These are phyloP conservation scores for Festucalex cinctus DNA, from an alignment of 2,113 vertebrate genomes.

Conservation along the genomic window DNA sequence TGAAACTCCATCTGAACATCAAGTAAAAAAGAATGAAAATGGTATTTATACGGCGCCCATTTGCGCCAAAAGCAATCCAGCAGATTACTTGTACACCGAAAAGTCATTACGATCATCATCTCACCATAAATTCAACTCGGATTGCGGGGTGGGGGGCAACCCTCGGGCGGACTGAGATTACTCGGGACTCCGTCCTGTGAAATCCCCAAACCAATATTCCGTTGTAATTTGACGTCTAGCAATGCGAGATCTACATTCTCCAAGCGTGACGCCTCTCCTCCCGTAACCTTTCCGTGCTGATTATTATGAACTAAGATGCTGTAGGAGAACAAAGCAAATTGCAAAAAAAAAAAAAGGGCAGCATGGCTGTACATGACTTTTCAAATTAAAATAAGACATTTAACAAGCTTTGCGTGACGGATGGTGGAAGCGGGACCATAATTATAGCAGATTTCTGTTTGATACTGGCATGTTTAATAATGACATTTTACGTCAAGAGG, in stretches of 20 bases:
- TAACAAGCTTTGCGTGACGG: slow-evolving; percentile 26
- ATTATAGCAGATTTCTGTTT: slow-evolving; percentile 36
- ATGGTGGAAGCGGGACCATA: slow-evolving; percentile 40
- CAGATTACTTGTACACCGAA: slow-evolving; percentile 39
- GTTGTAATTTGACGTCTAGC: slow-evolving; percentile 50
- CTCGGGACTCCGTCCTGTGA: slow-evolving; percentile 33
- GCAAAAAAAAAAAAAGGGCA: not conserved
- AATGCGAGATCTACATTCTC: slow-evolving; percentile 32
- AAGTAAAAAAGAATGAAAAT: slow-evolving; percentile 28
- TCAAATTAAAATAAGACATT: slow-evolving; percentile 48
- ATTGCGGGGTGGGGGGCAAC: slow-evolving; percentile 46
- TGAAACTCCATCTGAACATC: slow-evolving; percentile 12
- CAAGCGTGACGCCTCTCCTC: slow-evolving; percentile 8
- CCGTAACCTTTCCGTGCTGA: slow-evolving; percentile 30
- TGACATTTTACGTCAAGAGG: not conserved
- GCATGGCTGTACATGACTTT: slow-evolving; percentile 8
- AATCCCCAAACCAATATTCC: slow-evolving; percentile 59
- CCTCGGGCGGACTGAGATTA: slow-evolving; percentile 45
- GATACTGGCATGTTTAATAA: not conserved
- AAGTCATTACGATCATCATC: slow-evolving; percentile 47
- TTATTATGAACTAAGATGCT: slow-evolving; percentile 45
- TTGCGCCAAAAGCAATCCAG: slow-evolving; percentile 32
- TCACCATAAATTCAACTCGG: slow-evolving; percentile 34
- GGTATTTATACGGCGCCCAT: slow-evolving; percentile 18
- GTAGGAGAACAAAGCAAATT: slow-evolving; percentile 15